These are phyloP conservation scores for Cryptocheilus praepositus DNA, from an alignment of 2,888 invertebrate species.

Conservation along the genomic window DNA sequence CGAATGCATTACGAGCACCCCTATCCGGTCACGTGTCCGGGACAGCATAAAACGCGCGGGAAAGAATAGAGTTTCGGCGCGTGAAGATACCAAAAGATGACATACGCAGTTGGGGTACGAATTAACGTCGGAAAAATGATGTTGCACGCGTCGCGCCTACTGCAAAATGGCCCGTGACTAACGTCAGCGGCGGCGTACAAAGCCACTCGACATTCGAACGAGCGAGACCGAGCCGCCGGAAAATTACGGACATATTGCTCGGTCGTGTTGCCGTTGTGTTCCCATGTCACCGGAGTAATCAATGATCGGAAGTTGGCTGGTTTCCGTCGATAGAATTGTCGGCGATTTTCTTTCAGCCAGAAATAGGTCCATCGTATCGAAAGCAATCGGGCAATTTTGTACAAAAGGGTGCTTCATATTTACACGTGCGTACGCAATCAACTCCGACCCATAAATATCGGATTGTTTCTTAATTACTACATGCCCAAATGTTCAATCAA, in stretches of 20 bases:
- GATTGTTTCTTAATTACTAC: too few relatives aligned
- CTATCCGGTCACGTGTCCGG: constrained; percentile 71
- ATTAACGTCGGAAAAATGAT: constrained; percentile 58
- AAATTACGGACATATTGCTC: constrained; percentile 69
- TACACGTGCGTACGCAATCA: too few relatives aligned
- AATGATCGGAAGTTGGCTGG: constrained; percentile 56
- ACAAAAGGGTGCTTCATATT: too few relatives aligned
- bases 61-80: constrained; percentile 38
- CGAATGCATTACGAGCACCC: constrained; percentile 64
- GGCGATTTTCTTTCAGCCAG: too few relatives aligned
- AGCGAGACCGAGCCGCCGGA: constrained; percentile 37
- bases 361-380: too few relatives aligned
- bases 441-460: too few relatives aligned
- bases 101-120: constrained; percentile 36
- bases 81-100: constrained; percentile 25
- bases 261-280: constrained; percentile 43
- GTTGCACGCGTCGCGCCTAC: constrained; percentile 71
- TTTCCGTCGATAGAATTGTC: background rate
- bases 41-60: constrained; percentile 69
- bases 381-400: too few relatives aligned
- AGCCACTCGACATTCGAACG: constrained; percentile 13
- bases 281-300: constrained; percentile 53
- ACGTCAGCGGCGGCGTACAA: constrained; percentile 25
- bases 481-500: too few relatives aligned
- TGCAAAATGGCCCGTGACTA: constrained; percentile 74